Evolutionary conservation across 2,113 vertebrate genomes (phyloP).

Genomic region (Nansenia antarctica): DNA sequence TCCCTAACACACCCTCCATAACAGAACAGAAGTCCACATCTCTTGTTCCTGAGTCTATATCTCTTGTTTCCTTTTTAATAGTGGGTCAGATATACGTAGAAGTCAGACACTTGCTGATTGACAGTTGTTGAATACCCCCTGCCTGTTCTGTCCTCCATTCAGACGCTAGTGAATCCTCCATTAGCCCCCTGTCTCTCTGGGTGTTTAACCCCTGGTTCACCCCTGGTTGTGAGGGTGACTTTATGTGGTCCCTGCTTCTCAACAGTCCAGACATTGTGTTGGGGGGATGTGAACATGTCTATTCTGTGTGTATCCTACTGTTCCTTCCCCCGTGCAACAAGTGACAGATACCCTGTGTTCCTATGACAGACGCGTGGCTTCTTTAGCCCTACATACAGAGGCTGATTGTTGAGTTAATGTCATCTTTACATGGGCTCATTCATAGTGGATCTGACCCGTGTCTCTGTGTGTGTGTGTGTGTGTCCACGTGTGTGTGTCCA

Average conservation of each 20-base stretch:
- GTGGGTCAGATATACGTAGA: too few relatives aligned
- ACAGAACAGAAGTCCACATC: too few relatives aligned
- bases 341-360: background rate
- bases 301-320: background rate
- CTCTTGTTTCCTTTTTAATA: too few relatives aligned
- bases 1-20: too few relatives aligned
- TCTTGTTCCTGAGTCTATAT: too few relatives aligned
- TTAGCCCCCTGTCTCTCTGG: too few relatives aligned
- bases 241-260: conserved; percentile 1
- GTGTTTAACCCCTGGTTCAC: too few relatives aligned
- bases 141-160: background rate
- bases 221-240: background rate
- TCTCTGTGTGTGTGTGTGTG: background rate
- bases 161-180: background rate
- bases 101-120: too few relatives aligned
- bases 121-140: too few relatives aligned
- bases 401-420: background rate
- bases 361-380: background rate
- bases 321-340: background rate
- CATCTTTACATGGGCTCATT: background rate
- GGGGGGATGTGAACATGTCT: too few relatives aligned
- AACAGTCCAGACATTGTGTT: too few relatives aligned
- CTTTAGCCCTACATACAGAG: background rate
- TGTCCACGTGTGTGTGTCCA: background rate
- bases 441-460: background rate